Percentiles rank a stretch among this genome's conserved stretches.
These are phyloP conservation scores for Fistularia tabacaria DNA, from an alignment of 2,797 vertebrate species.

Conservation along the genomic window DNA sequence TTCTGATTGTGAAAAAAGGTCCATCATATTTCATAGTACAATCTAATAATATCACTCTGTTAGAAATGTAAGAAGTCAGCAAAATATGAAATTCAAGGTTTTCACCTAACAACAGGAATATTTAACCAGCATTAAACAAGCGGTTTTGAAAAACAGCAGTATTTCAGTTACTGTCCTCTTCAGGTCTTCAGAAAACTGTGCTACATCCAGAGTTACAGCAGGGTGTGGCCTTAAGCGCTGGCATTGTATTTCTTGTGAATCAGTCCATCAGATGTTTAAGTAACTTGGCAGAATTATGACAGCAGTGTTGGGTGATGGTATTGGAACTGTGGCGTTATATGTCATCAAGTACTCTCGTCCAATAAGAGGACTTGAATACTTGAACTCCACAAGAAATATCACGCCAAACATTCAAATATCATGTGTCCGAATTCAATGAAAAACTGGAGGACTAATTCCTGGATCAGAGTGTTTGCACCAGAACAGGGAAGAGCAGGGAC, in stretches of 20 bases:
- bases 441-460: background rate
- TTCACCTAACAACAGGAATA: constrained; percentile 41
- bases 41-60: constrained; percentile 14
- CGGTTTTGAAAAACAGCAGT: constrained; percentile 36
- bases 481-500: constrained; percentile 85
- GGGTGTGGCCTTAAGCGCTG: constrained; percentile 36
- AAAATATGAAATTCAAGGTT: constrained; percentile 22
- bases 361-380: background rate
- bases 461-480: constrained; percentile 80
- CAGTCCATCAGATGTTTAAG: constrained; percentile 32
- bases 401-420: constrained; percentile 47
- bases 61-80: constrained; percentile 34
- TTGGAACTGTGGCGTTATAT: too few species aligned
- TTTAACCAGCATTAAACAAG: constrained; percentile 34
- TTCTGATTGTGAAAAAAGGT: constrained; percentile 3
- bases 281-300: constrained; percentile 45
- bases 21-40: constrained; percentile 12
- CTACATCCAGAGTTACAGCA: constrained; percentile 14
- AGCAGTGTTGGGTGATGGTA: constrained; percentile 18
- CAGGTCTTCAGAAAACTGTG: too few species aligned
- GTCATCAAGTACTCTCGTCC: background rate
- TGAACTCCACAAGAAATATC: too few species aligned
- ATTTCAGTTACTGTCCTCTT: background rate
- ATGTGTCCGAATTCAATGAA: background rate
- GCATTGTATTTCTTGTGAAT: constrained; percentile 51